Evolutionary conservation across 2,113 vertebrate genomes (phyloP), one percentile per base, ranked within the genome.

Genomic region (Pleuronectes platessa): DNA sequence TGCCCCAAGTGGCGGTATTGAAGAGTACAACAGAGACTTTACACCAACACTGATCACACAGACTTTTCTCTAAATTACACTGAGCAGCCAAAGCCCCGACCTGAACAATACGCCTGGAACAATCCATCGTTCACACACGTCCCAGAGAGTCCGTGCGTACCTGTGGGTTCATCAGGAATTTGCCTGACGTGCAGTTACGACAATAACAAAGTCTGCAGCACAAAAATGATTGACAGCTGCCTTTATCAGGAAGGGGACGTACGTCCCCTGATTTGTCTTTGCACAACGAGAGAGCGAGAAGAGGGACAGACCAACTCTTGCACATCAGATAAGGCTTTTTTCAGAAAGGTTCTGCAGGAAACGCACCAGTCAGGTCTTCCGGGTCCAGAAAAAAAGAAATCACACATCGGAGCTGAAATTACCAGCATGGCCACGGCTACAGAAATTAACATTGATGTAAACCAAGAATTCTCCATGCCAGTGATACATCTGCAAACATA

Each of bases 231-330:
- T 65, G 21, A 15, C 47, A 81, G 78, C 74, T 80, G 79, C 59
- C 79, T 71, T 83, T 42, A 61, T 53, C 53, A 27, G 71, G 26
- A 64, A 76, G 68, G n/a, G 58, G 18, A 51, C 27, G 59, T 73
- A 84, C 58, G 79, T 67, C 78, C 40, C 61, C 58, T 12, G 68
- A 86, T 84, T 85, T 86, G 79, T 86, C 76, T 13, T 27, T 78
- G 81, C 80, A 70, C 56, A 74, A 47, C 9, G 70, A 71, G 63
- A 60, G 59, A 66, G 37, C 56, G 58, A 58, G 23, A 0, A 49
- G 10, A 13, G 20, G 51, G 51, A n/a, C 47, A 51, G 37, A 72
- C 17, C 26, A 61, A 31, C 54, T 56, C 59, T 40, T 3, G 40
- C 31, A 31, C 31, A 31, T 72, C 58, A 65, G 31, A 68, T 82